Evolutionary conservation across 2,113 vertebrate genomes (phyloP), one percentile per base, ranked within the genome.

Genomic region (Corydoras sp.): DNA sequence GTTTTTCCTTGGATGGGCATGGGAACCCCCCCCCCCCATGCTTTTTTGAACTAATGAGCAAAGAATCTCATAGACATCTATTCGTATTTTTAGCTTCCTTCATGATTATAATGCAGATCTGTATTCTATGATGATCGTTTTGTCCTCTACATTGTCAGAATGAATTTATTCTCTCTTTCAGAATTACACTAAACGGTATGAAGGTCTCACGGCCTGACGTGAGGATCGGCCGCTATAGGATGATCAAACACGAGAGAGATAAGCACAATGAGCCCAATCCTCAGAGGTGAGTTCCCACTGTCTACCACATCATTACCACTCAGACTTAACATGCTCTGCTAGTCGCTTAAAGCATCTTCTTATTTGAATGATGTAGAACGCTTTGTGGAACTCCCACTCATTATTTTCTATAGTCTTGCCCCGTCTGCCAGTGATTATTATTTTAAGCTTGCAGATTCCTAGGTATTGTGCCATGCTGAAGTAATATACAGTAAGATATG

Each of bases 201-300:
- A 99, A 98, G 89, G 95, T 99, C 85, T 96, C 95, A 3, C 93
- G 97, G 79, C 97, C 97, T 9, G 96, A 98, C 78, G 92, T 94
- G 82, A 93, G 93, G 82, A 97, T 99, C 35, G 97, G 97, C 73
- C 92, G 96, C 84, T 98, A 98, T 87, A 93, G 97, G 87, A 99
- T 99, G 97, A 98, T 99, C 89, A 98, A 98, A 88, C 97, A 98
- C 7, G 95, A 98, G 81, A 90, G 97, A 9, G 97, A 99, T 91
- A 96, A 95, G 90, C 95, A 99, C 93, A 99, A 99, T 4, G 97
- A 99, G 82, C 94, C 96, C 85, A 99, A 99, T 89, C 97, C 97
- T 10, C 96, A 98, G 88, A 95, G 96, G 96, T 98, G 84, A 91
- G 81, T 70, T 61, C 32, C 11, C 32, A 10, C 65, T 31, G 56